These are phyloP conservation scores for Florisuga fusca DNA, from an alignment of 2,797 vertebrate species.

Conservation along the genomic window DNA sequence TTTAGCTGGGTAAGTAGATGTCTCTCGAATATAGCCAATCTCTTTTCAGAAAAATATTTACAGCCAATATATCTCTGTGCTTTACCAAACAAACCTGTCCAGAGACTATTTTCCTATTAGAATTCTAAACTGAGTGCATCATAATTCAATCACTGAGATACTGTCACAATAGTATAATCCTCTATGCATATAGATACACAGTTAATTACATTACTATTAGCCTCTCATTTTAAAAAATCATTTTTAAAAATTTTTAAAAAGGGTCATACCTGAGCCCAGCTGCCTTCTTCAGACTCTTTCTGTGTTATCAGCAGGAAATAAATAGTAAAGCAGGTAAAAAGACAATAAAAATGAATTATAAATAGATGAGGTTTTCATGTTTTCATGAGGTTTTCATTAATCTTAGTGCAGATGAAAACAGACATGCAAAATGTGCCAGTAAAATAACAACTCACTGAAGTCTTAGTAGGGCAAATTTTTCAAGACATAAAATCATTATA, in stretches of 20 bases:
- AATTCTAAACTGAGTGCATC: not conserved
- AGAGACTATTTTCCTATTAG: not conserved
- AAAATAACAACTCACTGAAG: not conserved
- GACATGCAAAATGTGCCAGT: not conserved
- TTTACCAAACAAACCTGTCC: not conserved
- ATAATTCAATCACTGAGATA: not conserved
- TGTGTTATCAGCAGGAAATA: conserved; percentile 74
- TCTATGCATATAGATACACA: not conserved
- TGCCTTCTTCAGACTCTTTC: conserved; percentile 97
- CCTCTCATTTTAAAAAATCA: not conserved
- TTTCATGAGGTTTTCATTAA: no score
- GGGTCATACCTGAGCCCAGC: conserved; percentile 94
- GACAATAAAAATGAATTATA: conserved; percentile 47
- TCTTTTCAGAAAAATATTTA: not conserved
- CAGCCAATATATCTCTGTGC: not conserved
- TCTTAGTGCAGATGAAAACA: not conserved
- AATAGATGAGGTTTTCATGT: not conserved
- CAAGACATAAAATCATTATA: not conserved
- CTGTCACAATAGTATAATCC: not conserved
- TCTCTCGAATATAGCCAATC: not conserved
- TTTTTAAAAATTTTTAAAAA: no score
- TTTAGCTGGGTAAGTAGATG: not conserved
- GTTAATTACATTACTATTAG: not conserved
- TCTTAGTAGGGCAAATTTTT: not conserved
- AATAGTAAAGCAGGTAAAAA: conserved; percentile 71